Percentiles rank a stretch among this genome's conserved stretches.
These are phyloP conservation scores for Dicrurus megarhynchus DNA, from an alignment of 2,113 vertebrate genomes.

Conservation along the genomic window DNA sequence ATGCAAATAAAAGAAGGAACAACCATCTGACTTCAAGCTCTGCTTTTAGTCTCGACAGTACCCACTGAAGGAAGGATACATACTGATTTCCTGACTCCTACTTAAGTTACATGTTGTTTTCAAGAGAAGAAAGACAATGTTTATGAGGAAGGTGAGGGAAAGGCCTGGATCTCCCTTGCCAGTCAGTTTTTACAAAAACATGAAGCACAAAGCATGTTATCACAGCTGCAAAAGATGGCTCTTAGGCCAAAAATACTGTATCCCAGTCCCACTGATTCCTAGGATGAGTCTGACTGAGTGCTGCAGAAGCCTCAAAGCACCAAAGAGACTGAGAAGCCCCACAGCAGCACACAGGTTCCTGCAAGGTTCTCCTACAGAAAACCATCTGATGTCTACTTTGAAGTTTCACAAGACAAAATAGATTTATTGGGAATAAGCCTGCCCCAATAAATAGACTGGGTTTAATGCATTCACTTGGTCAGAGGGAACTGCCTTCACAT, in stretches of 20 bases:
- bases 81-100: not conserved
- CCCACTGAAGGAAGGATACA: not conserved
- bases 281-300: fast-evolving
- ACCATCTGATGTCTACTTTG: not conserved
- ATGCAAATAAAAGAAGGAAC: not conserved
- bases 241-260: not conserved
- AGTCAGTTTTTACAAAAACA: not conserved
- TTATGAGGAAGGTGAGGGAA: not conserved
- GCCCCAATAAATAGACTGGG: not conserved
- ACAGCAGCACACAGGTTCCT: not conserved
- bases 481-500: not conserved
- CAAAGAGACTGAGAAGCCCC: not conserved
- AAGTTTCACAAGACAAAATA: not conserved
- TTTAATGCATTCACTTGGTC: not conserved
- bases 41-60: not conserved
- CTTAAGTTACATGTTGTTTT: not conserved
- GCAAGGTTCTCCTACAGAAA: not conserved
- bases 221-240: not conserved
- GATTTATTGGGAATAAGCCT: not conserved
- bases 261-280: not conserved
- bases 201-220: not conserved
- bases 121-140: not conserved
- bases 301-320: not conserved
- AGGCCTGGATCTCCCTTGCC: not conserved
- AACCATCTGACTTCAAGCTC: not conserved